A percentile compares a stretch with the other conserved stretches of the same genome.
These are phyloP conservation scores for Acutogordius australiensis DNA, from an alignment of 2,888 invertebrate species.

Conservation along the genomic window DNA sequence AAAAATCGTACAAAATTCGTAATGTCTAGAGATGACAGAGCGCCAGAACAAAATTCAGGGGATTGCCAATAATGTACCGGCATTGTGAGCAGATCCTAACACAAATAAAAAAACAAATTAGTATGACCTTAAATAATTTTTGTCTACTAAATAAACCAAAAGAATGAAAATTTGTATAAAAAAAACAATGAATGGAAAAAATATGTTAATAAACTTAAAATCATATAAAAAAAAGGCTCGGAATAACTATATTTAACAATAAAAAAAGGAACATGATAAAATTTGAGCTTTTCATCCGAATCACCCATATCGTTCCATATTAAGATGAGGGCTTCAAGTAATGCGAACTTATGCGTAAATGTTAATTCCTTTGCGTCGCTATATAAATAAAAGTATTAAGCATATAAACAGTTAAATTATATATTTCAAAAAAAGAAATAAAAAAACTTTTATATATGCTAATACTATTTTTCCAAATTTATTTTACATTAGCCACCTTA, in stretches of 20 bases:
- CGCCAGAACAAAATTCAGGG: background rate
- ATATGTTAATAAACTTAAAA: too few species aligned
- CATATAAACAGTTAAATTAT: too few species aligned
- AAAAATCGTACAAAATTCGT: background rate
- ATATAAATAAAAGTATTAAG: too few species aligned
- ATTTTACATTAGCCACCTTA: too few species aligned
- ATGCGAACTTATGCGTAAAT: background rate
- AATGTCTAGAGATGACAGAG: background rate
- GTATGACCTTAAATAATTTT: background rate
- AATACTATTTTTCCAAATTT: too few species aligned
- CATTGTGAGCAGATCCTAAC: background rate
- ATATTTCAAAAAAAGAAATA: too few species aligned
- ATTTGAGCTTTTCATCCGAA: background rate
- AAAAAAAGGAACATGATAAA: slow-evolving; percentile 9
- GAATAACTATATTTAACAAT: too few species aligned
- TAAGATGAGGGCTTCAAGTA: background rate
- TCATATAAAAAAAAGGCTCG: too few species aligned
- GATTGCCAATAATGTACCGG: background rate
- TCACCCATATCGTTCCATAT: background rate
- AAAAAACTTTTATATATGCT: too few species aligned
- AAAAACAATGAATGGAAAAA: too few species aligned
- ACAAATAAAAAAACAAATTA: background rate
- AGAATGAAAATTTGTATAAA: too few species aligned
- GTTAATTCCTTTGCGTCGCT: background rate
- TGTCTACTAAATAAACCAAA: too few species aligned